Percentiles rank a stretch among this genome's conserved stretches.
Conservation (phyloP, 2,797 vertebrate genomes). For the Mus minutoides region DNA sequence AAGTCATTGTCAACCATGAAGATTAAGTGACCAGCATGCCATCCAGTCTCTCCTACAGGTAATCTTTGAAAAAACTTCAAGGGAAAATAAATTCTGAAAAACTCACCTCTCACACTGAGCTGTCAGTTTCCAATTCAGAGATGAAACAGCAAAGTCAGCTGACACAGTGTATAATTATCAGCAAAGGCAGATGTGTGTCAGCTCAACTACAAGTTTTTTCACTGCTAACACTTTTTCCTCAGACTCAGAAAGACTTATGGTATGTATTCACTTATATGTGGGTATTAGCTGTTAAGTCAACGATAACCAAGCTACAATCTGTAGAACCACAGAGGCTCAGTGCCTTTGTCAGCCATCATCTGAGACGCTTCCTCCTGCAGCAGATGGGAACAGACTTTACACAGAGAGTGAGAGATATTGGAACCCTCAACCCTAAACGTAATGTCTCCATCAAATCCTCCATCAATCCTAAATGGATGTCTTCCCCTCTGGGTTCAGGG, state of each 20-base stretch:
- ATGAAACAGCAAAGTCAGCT: slow-evolving; percentile 74
- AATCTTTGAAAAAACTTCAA: slow-evolving; percentile 48
- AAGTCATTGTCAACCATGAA: neutral
- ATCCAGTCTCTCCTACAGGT: slow-evolving; percentile 40
- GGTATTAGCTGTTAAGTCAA: neutral
- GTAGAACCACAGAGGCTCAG: neutral
- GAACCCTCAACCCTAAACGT: neutral
- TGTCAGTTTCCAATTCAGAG: slow-evolving; percentile 76
- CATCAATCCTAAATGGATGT: neutral
- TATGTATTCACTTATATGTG: neutral
- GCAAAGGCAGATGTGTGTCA: slow-evolving; percentile 66
- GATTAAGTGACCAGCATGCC: slow-evolving; percentile 63
- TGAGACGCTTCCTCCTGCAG: neutral
- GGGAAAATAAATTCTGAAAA: slow-evolving; percentile 66
- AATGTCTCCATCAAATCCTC: neutral
- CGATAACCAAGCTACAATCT: neutral
- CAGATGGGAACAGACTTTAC: neutral
- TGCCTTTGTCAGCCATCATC: neutral
- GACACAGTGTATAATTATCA: slow-evolving; percentile 72
- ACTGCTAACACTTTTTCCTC: neutral
- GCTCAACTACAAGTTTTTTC: slow-evolving; percentile 74
- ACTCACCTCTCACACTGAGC: slow-evolving; percentile 56
- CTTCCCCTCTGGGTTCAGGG: neutral
- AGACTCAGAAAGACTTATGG: neutral
- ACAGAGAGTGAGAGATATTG: neutral